Percentiles rank a stretch among this genome's conserved stretches.
Conservation (phyloP, 2,113 vertebrate genomes). For the Cercocebus atys region DNA sequence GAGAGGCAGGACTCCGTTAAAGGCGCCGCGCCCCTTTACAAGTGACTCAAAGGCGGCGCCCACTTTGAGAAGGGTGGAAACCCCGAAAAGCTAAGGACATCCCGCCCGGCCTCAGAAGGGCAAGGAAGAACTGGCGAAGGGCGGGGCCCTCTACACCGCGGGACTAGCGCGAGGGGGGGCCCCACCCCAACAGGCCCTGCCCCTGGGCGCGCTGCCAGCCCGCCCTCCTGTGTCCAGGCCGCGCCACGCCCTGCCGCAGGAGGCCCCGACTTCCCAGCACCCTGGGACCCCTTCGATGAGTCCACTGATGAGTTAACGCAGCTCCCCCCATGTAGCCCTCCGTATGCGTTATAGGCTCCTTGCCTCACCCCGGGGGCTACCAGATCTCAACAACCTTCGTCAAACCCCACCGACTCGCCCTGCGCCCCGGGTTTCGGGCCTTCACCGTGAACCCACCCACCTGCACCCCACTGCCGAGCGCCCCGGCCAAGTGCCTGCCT, state of each 20-base stretch:
- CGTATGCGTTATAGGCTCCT: background rate
- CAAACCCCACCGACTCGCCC: background rate
- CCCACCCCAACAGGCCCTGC: constrained; percentile 61
- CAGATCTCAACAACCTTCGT: background rate
- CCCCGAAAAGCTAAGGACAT: background rate
- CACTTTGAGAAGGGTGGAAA: constrained; percentile 1
- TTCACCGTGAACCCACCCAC: background rate
- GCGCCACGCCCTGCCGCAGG: constrained; percentile 61
- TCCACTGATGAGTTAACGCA: background rate
- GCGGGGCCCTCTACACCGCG: background rate
- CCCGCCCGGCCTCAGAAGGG: background rate
- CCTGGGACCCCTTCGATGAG: background rate
- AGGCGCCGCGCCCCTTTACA: constrained; percentile 44
- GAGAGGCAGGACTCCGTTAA: constrained; percentile 59
- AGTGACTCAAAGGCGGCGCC: constrained; percentile 38
- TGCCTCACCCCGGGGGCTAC: background rate
- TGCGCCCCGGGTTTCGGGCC: background rate
- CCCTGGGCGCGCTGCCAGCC: constrained; percentile 53
- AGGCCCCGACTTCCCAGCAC: background rate
- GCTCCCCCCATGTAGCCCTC: background rate
- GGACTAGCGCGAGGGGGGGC: background rate
- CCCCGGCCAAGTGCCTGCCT: background rate
- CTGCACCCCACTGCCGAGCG: background rate
- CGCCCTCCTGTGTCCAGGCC: constrained; percentile 28
- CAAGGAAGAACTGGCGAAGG: constrained; percentile 18